Conservation (phyloP, 2,113 vertebrate genomes). For the Axis porcinus region DNA sequence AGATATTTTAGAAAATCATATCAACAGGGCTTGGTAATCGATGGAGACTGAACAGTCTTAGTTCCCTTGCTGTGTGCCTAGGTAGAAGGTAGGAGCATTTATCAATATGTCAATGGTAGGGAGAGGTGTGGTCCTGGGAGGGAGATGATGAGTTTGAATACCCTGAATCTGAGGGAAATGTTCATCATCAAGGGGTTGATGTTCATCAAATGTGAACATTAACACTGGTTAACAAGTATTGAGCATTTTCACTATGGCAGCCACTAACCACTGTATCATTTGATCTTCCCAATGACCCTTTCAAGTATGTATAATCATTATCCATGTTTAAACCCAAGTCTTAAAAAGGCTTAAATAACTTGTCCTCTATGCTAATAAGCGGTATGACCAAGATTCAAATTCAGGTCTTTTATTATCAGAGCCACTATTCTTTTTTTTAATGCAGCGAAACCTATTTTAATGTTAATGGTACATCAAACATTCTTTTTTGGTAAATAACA, state of each 20-base stretch:
- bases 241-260: background rate
- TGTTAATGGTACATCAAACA: background rate
- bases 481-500: constrained; percentile 6
- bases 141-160: background rate
- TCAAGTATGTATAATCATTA: background rate
- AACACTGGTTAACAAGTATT: background rate
- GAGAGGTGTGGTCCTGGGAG: background rate
- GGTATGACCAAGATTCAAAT: background rate
- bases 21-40: background rate
- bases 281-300: background rate
- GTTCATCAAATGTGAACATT: background rate
- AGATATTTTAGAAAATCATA: background rate
- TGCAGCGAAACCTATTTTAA: constrained; percentile 9
- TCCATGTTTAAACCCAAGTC: background rate
- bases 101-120: background rate
- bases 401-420: background rate
- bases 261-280: background rate
- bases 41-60: background rate
- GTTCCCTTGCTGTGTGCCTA: background rate
- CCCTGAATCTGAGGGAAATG: background rate
- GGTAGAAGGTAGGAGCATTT: background rate
- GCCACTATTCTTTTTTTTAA: background rate
- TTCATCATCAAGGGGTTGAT: background rate
- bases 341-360: constrained; percentile 17
- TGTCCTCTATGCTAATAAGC: background rate